Percentiles rank a stretch among this genome's conserved stretches.
Conservation (phyloP, 1,140 invertebrate genomes). For the Ceratina australensis region DNA sequence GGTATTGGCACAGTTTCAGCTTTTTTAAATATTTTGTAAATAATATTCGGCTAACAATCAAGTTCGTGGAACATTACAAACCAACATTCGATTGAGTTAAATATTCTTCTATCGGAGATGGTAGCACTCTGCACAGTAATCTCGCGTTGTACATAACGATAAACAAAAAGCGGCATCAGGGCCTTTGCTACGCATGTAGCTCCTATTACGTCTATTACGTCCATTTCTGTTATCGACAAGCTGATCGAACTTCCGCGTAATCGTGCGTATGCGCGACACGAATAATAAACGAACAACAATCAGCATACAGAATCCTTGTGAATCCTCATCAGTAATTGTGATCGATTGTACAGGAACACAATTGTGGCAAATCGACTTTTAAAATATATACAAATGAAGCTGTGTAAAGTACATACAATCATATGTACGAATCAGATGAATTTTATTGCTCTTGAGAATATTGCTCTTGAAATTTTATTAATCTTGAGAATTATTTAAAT, state of each 20-base stretch:
- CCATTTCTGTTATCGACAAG: slow-evolving; percentile 2
- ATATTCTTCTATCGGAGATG: too few species aligned
- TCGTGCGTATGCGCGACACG: slow-evolving; percentile 54
- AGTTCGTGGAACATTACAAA: too few species aligned
- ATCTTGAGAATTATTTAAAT: slow-evolving; percentile 2
- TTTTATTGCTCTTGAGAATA: slow-evolving; percentile 75
- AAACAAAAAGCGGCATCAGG: background rate
- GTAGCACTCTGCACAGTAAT: background rate
- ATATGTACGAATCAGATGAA: slow-evolving; percentile 66
- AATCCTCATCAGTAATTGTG: slow-evolving; percentile 48
- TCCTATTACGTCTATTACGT: background rate
- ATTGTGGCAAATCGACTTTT: slow-evolving; percentile 43
- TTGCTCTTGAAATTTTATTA: too few species aligned
- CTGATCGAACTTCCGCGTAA: slow-evolving; percentile 44
- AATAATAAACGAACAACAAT: slow-evolving; percentile 53
- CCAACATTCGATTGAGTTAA: too few species aligned
- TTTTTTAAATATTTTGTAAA: background rate
- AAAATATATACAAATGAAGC: slow-evolving; percentile 58
- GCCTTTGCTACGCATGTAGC: background rate
- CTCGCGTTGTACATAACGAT: background rate
- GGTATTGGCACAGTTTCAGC: background rate
- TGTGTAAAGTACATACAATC: slow-evolving; percentile 70
- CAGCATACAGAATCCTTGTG: slow-evolving; percentile 69
- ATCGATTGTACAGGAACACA: slow-evolving; percentile 45
- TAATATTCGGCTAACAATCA: too few species aligned